These are phyloP conservation scores for Heterotis niloticus DNA, from an alignment of 2,113 vertebrate species.

Conservation along the genomic window DNA sequence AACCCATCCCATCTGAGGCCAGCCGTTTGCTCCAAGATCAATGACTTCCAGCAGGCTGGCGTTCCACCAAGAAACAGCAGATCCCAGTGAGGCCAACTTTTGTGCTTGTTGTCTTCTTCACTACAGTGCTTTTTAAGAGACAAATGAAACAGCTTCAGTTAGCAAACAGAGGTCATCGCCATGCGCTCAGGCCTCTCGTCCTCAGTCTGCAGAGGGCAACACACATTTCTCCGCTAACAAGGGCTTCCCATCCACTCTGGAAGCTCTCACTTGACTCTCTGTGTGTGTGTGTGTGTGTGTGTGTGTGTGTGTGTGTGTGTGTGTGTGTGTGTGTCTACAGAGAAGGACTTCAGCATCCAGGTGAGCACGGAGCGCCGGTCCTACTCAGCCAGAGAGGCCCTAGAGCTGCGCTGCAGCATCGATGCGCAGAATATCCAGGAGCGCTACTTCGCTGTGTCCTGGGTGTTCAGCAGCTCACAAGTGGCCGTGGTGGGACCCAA, in stretches of 20 bases:
- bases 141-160: too few species aligned
- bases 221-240: too few species aligned
- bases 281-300: background rate
- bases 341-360: slow-evolving; percentile 89
- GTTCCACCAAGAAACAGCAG: background rate
- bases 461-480: slow-evolving; percentile 97
- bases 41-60: background rate
- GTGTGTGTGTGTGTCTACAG: slow-evolving; percentile 53
- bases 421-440: slow-evolving; percentile 88
- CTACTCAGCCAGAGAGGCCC: slow-evolving; percentile 84
- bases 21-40: background rate
- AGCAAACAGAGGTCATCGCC: too few species aligned
- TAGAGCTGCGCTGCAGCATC: slow-evolving; percentile 88
- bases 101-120: too few species aligned
- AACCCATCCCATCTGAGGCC: too few species aligned
- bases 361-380: slow-evolving; percentile 86
- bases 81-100: background rate
- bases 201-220: too few species aligned
- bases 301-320: background rate
- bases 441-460: slow-evolving; percentile 93
- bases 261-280: too few species aligned
- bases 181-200: too few species aligned
- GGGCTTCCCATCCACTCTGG: too few species aligned
- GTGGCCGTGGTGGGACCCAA: slow-evolving; percentile 90
- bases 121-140: too few species aligned